Percentiles rank a stretch among this genome's conserved stretches.
Evolutionary conservation across 2,113 vertebrate genomes (phyloP).

Genomic region (Canis aureus): DNA sequence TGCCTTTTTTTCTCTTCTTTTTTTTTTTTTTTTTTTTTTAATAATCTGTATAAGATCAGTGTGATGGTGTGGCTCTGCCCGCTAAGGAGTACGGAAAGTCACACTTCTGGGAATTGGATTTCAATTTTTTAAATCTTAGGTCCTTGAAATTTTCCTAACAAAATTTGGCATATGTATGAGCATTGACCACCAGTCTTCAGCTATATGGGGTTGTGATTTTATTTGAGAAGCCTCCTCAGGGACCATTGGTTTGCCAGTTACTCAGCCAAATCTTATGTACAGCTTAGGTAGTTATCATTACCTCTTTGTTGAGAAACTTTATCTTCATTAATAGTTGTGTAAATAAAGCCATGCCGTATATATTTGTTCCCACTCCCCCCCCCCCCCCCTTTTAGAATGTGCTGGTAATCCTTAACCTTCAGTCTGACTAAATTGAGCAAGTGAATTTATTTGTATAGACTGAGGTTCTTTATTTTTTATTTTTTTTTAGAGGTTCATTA

Average conservation of each 20-base stretch:
- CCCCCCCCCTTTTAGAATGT: background rate
- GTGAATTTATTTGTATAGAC: conserved; percentile 11
- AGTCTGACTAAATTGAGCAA: background rate
- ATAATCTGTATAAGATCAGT: background rate
- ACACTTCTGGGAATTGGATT: conserved; percentile 17
- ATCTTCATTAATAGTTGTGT: conserved; percentile 64
- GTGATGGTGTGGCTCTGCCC: background rate
- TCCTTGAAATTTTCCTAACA: conserved; percentile 20
- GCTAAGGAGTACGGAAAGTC: background rate
- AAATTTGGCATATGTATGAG: background rate
- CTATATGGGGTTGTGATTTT: conserved; percentile 3
- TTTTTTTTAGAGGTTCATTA: background rate
- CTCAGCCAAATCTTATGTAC: conserved; percentile 45
- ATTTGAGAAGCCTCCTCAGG: background rate
- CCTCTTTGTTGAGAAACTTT: conserved; percentile 58
- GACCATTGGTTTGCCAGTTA: background rate
- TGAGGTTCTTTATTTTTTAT: background rate
- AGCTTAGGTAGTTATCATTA: conserved; percentile 40
- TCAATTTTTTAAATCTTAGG: background rate
- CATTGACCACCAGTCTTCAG: background rate
- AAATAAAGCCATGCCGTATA: conserved; percentile 33
- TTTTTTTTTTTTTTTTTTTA: background rate
- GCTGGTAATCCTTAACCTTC: conserved; percentile 27
- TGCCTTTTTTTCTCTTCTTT: background rate
- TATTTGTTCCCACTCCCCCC: background rate